Evolutionary conservation across 2,113 vertebrate species (phyloP), one percentile per base, ranked within the genome.

Genomic region (Chionomys nivalis): DNA sequence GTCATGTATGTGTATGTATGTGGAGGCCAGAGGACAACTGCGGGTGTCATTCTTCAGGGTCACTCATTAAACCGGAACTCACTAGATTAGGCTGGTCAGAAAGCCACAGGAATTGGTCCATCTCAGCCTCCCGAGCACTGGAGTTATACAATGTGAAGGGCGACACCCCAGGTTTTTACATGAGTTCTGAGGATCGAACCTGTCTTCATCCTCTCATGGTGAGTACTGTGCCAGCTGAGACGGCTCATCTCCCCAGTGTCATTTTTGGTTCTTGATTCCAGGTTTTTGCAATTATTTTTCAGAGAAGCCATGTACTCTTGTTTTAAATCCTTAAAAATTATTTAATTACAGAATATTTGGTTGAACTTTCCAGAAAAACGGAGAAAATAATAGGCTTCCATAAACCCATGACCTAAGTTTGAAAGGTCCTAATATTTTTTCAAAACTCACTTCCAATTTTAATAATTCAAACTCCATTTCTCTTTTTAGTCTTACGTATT

Each of bases 381-480:
- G 13, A 94, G 31, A 89, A 93, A 91, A 68, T 19, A 83, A 23
- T 28, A 58, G 42, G 36, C 31, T 89, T 82, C 39, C 12, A 63
- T 58, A 72, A 76, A 70, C 36, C 33, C 19, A 93, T 89, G 16
- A 68, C 7, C 70, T 92, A 42, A 23, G 73, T 81, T 61, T 94
- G 31, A 75, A 19, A 95, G 17, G 5, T 83, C 68, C 26, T 87
- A 93, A 66, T 79, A 90, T 82, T 89, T 87, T 89, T 6, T 61
- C 83, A 94, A 12, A 86, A 17, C 65, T 94, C 85, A 90, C 70
- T 49, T 92, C 7, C 72, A 49, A 39, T 39, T 90, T 78, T 52
- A 61, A 88, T 63, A 96, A 93, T 77, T 39, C 52, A 93, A 96
- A 86, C 13, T 65, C 1, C 70, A 85, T 52, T 24, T 76, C 61